Evolutionary conservation across 2,113 vertebrate species (phyloP).

Genomic region (Tonatia bakeri): DNA sequence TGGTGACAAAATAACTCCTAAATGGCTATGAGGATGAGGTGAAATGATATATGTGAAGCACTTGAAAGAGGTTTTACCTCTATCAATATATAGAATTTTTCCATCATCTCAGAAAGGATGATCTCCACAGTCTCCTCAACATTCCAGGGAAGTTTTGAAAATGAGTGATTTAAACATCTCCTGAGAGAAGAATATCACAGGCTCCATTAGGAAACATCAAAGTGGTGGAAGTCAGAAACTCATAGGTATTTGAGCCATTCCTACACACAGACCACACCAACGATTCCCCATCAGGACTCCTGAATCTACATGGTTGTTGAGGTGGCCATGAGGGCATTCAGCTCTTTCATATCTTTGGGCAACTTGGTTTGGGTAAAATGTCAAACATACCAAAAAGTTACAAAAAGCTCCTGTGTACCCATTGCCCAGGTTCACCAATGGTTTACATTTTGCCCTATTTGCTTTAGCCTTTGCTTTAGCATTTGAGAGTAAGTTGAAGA

Average conservation of each 20-base stretch:
- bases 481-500: not conserved
- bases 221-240: not conserved
- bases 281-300: not conserved
- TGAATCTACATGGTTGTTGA: not conserved
- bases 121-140: not conserved
- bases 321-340: not conserved
- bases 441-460: not conserved
- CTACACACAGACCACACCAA: not conserved
- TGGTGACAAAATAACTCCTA: not conserved
- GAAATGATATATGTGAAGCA: not conserved
- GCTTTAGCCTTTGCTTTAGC: not conserved
- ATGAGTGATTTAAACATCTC: not conserved
- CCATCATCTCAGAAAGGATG: not conserved
- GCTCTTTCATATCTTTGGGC: not conserved
- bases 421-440: not conserved
- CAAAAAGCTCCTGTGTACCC: not conserved
- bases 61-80: not conserved
- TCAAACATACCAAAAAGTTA: not conserved
- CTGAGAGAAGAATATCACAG: not conserved
- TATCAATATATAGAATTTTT: not conserved
- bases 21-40: not conserved
- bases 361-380: not conserved
- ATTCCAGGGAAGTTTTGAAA: not conserved
- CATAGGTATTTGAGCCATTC: not conserved
- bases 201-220: not conserved